Base-by-base conservation (phyloP, 2,113 vertebrate genomes). In the Passer domesticus region DNA sequence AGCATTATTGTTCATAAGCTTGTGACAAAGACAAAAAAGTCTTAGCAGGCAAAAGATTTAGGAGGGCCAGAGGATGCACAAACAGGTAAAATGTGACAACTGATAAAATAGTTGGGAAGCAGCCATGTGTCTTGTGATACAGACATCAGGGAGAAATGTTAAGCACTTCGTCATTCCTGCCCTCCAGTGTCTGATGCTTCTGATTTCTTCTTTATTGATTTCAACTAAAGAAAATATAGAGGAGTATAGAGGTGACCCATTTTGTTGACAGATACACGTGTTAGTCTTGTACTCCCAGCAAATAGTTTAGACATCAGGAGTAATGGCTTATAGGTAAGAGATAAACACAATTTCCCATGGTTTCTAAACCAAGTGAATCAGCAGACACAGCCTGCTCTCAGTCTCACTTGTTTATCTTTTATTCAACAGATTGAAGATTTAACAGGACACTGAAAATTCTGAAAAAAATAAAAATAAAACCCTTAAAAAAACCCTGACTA, bases 161-260 rank as follows among this genome's bases (percentile, higher is more conserved):
- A 91, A 97, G 58, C 49, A 63, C 83, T 96, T 97, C 20, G 49
- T 95, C 75, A 89, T 83, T 84, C 73, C 73, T 96, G 87, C 73
- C 90, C 49, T 91, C 76, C 92, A 92, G 74, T 68, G 47, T 89
- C 81, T 87, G 89, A 90, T 94, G 85, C 52, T 95, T 93, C 86
- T 92, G 91, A 94, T 93, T 97, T 94, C 95, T 90, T 93, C 87
- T 87, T 95, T 95, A 97, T 97, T 96, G 93, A 97, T 94, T 97
- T 90, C 64, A 96, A 91, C 66, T 93, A 95, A 94, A 97, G 78
- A 91, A 92, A 94, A 74, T 91, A 81, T 15, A 90, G 60, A 70
- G 92, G 92, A 92, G 53, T 92, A 66, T 92, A 83, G 63, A 92
- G 92, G 89, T 96, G 82, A 96, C 92, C 83, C 77, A 55, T 93